These are phyloP conservation scores for Calephelis perditalis DNA, from an alignment of 2,888 invertebrate genomes.

Conservation along the genomic window DNA sequence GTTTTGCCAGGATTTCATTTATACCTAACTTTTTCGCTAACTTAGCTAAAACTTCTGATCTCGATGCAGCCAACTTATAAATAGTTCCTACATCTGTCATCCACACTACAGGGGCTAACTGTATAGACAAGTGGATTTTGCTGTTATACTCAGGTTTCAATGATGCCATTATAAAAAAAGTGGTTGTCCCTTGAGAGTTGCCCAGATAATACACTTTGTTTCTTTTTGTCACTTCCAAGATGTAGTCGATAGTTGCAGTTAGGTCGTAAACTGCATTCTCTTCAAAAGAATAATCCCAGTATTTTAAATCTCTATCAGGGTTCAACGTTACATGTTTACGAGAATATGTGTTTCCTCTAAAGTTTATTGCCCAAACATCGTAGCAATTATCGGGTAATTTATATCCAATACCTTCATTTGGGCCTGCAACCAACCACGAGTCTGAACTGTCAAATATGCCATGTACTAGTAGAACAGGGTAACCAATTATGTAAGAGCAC, in stretches of 20 bases:
- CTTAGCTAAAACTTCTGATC: neutral
- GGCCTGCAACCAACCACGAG: conserved; percentile 47
- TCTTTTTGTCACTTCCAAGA: conserved; percentile 59
- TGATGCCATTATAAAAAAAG: conserved; percentile 67
- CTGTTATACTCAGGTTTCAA: conserved; percentile 69
- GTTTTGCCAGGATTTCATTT: conserved; percentile 80
- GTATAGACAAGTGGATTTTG: conserved; percentile 65
- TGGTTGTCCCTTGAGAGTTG: conserved; percentile 80
- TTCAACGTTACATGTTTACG: conserved; percentile 63
- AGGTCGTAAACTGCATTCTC: conserved; percentile 84
- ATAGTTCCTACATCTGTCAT: neutral
- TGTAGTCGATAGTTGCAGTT: conserved; percentile 74
- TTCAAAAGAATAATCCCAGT: conserved; percentile 79
- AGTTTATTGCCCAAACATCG: conserved; percentile 59
- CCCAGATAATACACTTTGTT: conserved; percentile 79
- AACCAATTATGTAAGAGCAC: conserved; percentile 23
- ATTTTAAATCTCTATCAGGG: conserved; percentile 47
- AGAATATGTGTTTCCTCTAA: conserved; percentile 80
- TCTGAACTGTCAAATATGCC: conserved; percentile 51
- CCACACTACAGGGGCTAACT: conserved; percentile 67
- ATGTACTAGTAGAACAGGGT: conserved; percentile 51
- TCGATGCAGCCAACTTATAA: neutral
- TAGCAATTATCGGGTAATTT: conserved; percentile 74
- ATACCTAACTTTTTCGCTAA: conserved; percentile 62
- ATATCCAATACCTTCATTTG: conserved; percentile 70